phyloP scores from a whole-genome alignment of 2,113 vertebrate genomes.

The Gila orcuttii region DNA sequence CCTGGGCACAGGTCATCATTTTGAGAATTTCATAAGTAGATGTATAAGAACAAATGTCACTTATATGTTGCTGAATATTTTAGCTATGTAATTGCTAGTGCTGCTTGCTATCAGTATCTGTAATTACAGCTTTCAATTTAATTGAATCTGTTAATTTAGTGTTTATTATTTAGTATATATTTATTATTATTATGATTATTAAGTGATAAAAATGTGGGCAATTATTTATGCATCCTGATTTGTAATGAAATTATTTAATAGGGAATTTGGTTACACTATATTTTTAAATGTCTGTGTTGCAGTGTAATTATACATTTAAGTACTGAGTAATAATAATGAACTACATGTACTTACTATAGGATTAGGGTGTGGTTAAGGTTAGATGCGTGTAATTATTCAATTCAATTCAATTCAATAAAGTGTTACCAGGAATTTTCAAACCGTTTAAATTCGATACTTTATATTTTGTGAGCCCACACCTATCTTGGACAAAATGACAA shows the following conservation, averaged over 20 bases:
- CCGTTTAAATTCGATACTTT: neutral
- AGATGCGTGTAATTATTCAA: too few relatives aligned
- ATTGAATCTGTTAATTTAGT: neutral
- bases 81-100: neutral
- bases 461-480: neutral
- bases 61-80: neutral
- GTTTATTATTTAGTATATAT: neutral
- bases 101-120: neutral
- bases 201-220: neutral
- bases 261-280: too few relatives aligned
- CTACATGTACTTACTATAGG: too few relatives aligned
- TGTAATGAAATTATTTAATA: neutral
- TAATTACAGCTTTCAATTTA: neutral
- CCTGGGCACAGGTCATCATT: conserved; percentile 67
- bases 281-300: too few relatives aligned
- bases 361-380: too few relatives aligned
- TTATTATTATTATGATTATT: neutral
- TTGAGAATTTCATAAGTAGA: conserved; percentile 13
- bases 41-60: neutral
- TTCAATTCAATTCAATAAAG: too few relatives aligned
- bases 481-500: neutral
- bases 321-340: too few relatives aligned
- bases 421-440: neutral
- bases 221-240: neutral
- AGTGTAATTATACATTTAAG: too few relatives aligned